Conservation (phyloP, 2,888 invertebrate genomes). For the Agrotis puta region DNA sequence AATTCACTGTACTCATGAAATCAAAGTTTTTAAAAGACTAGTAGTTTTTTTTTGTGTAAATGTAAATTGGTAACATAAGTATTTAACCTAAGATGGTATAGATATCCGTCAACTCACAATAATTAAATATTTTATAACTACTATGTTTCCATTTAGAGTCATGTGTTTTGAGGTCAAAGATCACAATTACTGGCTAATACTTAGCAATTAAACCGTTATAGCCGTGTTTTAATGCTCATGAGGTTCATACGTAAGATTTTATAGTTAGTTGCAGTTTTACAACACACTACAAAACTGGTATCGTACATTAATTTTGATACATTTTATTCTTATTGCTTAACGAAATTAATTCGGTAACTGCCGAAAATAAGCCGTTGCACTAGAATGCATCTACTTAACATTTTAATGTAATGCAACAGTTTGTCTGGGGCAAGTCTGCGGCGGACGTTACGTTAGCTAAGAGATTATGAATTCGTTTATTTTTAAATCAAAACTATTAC, state of each 20-base stretch:
- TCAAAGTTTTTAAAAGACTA: too few species aligned
- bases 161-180: slow-evolving; percentile 9
- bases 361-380: too few species aligned
- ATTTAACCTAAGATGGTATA: too few species aligned
- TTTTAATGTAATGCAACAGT: neutral
- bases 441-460: too few species aligned
- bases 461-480: too few species aligned
- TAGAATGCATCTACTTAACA: neutral
- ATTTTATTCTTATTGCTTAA: neutral
- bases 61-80: too few species aligned
- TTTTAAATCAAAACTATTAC: too few species aligned
- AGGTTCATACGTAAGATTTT: slow-evolving; percentile 5
- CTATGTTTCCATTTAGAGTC: neutral
- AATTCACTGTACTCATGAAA: too few species aligned
- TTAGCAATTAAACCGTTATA: neutral
- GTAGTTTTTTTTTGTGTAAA: too few species aligned
- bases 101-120: neutral
- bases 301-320: neutral
- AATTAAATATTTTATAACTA: neutral
- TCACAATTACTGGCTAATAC: slow-evolving; percentile 23
- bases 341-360: neutral
- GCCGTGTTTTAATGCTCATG: neutral
- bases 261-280: neutral
- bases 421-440: neutral
- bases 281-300: neutral